Conservation (phyloP, 2,113 vertebrate species). For the Heterotilapia buettikoferi region DNA sequence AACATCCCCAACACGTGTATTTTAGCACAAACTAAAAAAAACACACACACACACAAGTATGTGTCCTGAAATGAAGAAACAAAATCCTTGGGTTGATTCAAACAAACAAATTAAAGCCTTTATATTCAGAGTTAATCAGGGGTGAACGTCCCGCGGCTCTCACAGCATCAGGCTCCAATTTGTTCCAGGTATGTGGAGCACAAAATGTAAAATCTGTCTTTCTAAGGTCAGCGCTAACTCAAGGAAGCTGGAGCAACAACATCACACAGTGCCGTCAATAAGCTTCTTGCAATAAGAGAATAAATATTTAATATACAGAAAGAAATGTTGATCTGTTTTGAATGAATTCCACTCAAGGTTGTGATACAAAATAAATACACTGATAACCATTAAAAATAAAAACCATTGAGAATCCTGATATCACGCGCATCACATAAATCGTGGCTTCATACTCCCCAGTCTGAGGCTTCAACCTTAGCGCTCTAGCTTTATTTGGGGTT, state of each 20-base stretch:
- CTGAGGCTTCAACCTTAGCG: neutral
- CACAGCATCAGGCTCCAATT: neutral
- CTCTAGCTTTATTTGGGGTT: neutral
- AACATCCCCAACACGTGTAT: neutral
- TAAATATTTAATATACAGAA: neutral
- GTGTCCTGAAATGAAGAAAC: neutral
- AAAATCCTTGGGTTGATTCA: neutral
- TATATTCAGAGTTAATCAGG: neutral
- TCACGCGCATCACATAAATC: neutral
- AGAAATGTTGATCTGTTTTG: neutral
- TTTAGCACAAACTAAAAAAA: neutral
- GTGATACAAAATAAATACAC: neutral
- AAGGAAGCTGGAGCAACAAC: neutral
- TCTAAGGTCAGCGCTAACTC: slow-evolving; percentile 5
- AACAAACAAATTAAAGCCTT: neutral
- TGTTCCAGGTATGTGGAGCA: slow-evolving; percentile 47
- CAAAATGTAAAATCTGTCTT: slow-evolving; percentile 40
- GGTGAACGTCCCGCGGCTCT: neutral
- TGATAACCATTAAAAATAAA: neutral
- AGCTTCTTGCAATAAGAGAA: neutral
- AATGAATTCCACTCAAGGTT: neutral
- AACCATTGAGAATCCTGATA: neutral
- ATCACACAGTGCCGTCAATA: neutral
- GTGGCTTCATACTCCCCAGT: neutral
- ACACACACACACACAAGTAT: neutral